Base-by-base conservation (phyloP, 1,140 invertebrate species). In the Papilio helenus region DNA sequence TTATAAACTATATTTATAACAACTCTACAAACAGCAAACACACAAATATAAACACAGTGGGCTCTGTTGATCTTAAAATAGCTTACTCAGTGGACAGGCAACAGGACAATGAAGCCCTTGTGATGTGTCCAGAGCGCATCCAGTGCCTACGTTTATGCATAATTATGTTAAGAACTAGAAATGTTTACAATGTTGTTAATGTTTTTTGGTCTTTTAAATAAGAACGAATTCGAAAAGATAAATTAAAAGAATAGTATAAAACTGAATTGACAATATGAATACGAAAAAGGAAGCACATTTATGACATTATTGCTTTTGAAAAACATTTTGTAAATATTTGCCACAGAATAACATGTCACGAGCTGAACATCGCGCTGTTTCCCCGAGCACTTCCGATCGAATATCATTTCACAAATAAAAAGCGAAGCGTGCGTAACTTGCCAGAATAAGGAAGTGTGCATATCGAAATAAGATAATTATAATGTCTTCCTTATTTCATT, bases 401-500 rank as follows among this genome's bases (percentile, higher is more conserved):
- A 18, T 29, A 68, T 68, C 26, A 68, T 34, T 68, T 68, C 26
- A 12, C 20, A 61, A 61, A 61, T 68, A 68, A 68, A 68, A 68
- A 68, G 26, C 61, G 61, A 68, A 34, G 34, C 61, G 26, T 68
- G 61, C 29, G 61, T 68, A 29, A 68, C 12, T 3, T 18, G 26
- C 61, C 23, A 68, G 26, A 61, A 68, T 68, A 68, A 68, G 61
- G 61, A 68, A 68, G 16, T 68, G 16, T 16, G 12, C 10, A 16
- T 29, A 68, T 68, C 26, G 26, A 34, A 68, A 68, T 68, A 68
- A 68, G 26, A 68, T 29, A 29, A 68, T 68, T 68, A 29, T 68
- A 29, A 68, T 68, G 14, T 68, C 26, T 68, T 68, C 61, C 61
- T 68, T 68, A 68, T 68, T 68, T 68, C 29, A 68, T 68, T 68